Base-by-base conservation (phyloP, 92 coral and sea anemone species). In the Umimayanthus kanabou region DNA sequence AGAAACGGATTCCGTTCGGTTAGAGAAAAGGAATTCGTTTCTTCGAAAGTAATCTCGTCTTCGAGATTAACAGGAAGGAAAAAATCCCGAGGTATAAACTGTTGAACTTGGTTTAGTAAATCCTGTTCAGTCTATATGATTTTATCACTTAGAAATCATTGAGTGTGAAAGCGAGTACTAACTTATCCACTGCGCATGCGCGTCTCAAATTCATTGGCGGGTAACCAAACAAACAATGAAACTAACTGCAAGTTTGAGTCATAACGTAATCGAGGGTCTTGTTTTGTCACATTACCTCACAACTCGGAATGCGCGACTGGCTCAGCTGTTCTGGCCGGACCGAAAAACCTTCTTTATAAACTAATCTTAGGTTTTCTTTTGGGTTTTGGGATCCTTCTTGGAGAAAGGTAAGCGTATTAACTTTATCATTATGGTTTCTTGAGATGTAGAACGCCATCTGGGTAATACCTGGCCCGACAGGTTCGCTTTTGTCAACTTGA, bases 211-310 rank as follows among this genome's bases (percentile, higher is more conserved):
- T 49, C 77, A 69, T 65, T 88, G 93, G 92, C 98, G 85, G 92
- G 94, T 91, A 85, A 71, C 86, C 72, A 91, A 30, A 73, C 73
- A 65, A 61, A 61, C 72, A 92, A 29, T 72, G 49, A 73, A 70
- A 75, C 89, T 77, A 71, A 76, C 69, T 33, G 88, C 94, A 84
- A 89, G 92, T 89, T 92, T 95, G 88, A 53, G 78, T 82, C 93
- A 93, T 95, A 96, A 95, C 98, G 98, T 95, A 95, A 95, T 95
- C 15, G 58, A 26, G 80, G n/a, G 88, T 79, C 64, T 83, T 88
- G 87, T 90, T 87, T 79, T 72, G 88, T 86, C 87, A 79, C 92
- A 95, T 95, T 95, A 95, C 96, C 96, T 95, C 92, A 95, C 98
- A 76, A 13, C 88, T 88, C 79, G 84, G 86, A 85, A 69, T 74